Evolutionary conservation across 1,140 invertebrate genomes (phyloP), one percentile per base, ranked within the genome.

Genomic region (Drosophila repletoides): DNA sequence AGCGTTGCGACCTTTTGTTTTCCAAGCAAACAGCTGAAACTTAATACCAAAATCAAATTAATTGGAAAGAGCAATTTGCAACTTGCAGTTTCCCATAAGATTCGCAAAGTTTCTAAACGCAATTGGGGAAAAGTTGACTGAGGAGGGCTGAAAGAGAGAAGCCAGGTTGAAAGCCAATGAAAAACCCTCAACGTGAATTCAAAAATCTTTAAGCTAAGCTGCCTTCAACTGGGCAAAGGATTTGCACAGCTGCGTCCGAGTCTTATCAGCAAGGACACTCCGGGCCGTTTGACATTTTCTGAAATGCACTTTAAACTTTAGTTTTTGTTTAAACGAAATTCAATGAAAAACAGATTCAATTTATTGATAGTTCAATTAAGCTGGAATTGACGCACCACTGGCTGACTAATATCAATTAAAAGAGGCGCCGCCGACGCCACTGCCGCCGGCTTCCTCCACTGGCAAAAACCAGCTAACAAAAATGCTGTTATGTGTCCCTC

Each of bases 341-440:
- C 26, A 59, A 28, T 53, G 28, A 46, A 36, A 59, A 51, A 56
- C 21, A 59, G 60, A 79, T 79, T 84, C 53, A 77, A 83, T 79
- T 77, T 74, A 77, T 84, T 77, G 79, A 83, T 73, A 60, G 58
- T 22, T 66, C 15, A 41, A 43, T 46, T 53, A 34, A 45, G 38
- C 52, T 41, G 22, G 9, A 68, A 55, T 43, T 64, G 66, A 69
- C 51, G 59, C 33, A 69, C 41, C 43, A 31, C 9, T n/a, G 5
- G 22, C 38, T 61, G 60, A 65, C 31, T 81, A 61, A 81, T 72
- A 59, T 60, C 77, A 76, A 81, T 76, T 56, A 73, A 74, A 65
- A 41, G 51, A 51, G 71, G 51, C 64, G 38, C 34, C 60, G 10
- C 2, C 34, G 3, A n/a, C 45, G n/a, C n/a, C n/a, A n/a, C n/a